Evolutionary conservation across 1,140 invertebrate genomes (phyloP), one percentile per base, ranked within the genome.

Genomic region (Holcopasites calliopsidis): DNA sequence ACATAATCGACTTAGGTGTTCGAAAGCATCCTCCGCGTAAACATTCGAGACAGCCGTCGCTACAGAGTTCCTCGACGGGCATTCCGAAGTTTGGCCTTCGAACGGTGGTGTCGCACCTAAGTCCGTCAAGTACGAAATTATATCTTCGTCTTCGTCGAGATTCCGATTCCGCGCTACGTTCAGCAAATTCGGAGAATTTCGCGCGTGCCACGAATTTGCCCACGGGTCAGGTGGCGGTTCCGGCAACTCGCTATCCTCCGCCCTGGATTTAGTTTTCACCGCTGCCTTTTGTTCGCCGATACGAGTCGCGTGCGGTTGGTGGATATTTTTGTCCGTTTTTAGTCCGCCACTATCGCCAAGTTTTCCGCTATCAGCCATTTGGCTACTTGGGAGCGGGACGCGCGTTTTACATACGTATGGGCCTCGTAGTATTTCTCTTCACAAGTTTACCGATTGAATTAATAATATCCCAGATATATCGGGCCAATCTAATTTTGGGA

Each of bases 1-100:
- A 78, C 96, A 94, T 5, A 97, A 88, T 76, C 95, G 95, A 79
- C 96, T 95, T 72, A 97, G 87, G 85, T 97, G 96, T 81, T 96
- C 95, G 35, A 97, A 92, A 5, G 93, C 92, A 61, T 94, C 93
- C 16, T 94, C 89, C 0, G 93, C 92, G 26, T 91, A 44, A 83
- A 91, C 66, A 86, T 86, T 69, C 86, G 92, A 21, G 1, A 69
- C 54, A 7, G 77, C 60, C 58, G 60, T 79, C 0, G 74, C 23
- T 0, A 58, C 26, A 13, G 80, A 82, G 10, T 79, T 83, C 28
- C 80, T 81, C 8, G 79, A 81, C 6, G 52, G 66, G 50, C 77
- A 83, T 1, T 70, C 70, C 10, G 81, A 78, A 0, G 76, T 50
- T 35, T 69, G 77, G 5, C 61, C 55, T 3, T 82, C 82, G 31